Conservation (phyloP, 2,797 vertebrate genomes). For the Prionace glauca region DNA sequence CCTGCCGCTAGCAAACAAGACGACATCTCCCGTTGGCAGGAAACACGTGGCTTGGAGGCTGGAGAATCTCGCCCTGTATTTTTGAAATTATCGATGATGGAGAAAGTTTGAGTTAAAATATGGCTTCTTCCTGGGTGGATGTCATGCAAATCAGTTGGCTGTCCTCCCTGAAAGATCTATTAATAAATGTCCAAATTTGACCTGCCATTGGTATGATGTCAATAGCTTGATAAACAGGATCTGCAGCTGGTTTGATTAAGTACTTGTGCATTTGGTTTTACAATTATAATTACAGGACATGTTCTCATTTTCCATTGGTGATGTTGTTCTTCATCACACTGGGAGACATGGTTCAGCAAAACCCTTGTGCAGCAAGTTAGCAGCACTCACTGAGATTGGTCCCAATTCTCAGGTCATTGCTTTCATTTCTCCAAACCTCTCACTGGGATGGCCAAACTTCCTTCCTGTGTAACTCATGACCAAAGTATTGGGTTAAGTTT, state of each 20-base stretch:
- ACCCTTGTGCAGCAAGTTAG: not conserved
- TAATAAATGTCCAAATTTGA: no score
- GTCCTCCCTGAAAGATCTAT: not conserved
- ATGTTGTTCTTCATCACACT: not conserved
- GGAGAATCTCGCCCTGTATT: not conserved
- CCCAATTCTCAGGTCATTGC: not conserved
- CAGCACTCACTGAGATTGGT: not conserved
- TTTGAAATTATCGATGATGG: not conserved
- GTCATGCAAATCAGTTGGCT: not conserved
- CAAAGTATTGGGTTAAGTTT: not conserved
- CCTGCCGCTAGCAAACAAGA: no score
- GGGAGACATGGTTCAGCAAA: not conserved
- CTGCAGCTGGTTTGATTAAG: not conserved
- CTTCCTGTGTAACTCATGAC: not conserved
- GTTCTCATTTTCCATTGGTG: not conserved
- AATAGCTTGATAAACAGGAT: not conserved
- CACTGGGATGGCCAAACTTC: not conserved
- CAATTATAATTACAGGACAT: not conserved
- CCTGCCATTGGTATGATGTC: no score
- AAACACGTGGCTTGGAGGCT: no score
- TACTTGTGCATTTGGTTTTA: not conserved
- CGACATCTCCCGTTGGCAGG: no score
- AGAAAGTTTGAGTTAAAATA: not conserved
- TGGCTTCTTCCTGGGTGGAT: not conserved
- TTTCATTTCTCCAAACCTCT: not conserved